These are phyloP conservation scores for Macrosteles quadrilineatus DNA, from an alignment of 1,140 invertebrate species.

Conservation along the genomic window DNA sequence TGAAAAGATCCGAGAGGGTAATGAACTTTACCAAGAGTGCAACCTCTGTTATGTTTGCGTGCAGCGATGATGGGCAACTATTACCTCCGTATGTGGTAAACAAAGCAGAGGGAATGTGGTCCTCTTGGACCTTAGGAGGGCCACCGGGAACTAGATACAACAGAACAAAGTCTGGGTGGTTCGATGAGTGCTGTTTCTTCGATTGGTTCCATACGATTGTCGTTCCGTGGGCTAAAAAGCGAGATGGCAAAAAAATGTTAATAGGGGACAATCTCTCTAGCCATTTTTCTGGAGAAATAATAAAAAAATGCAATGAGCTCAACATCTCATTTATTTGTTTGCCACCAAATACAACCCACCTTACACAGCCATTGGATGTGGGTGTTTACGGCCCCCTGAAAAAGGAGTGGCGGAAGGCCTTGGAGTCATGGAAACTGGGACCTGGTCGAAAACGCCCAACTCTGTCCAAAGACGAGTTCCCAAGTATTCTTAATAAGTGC, in stretches of 20 bases:
- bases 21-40: background rate
- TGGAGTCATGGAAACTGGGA: too few relatives aligned
- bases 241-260: background rate
- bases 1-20: background rate
- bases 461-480: too few relatives aligned
- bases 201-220: too few relatives aligned
- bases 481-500: too few relatives aligned
- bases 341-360: conserved; percentile 30
- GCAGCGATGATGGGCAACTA: conserved; percentile 37
- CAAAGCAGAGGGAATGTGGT: conserved; percentile 45
- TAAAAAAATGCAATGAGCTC: background rate
- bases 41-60: conserved; percentile 40
- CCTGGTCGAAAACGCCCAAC: too few relatives aligned
- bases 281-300: background rate
- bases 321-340: conserved; percentile 7
- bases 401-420: conserved; percentile 1
- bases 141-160: conserved; percentile 46
- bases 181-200: conserved; percentile 46
- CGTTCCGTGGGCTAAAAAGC: background rate
- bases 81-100: conserved; percentile 45
- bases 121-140: conserved; percentile 46
- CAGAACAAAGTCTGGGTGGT: conserved; percentile 45
- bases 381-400: conserved; percentile 23
- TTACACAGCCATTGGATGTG: conserved; percentile 31
- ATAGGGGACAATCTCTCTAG: background rate